Evolutionary conservation across 2,113 vertebrate genomes (phyloP).

Genomic region (Ramphastos sulfuratus): DNA sequence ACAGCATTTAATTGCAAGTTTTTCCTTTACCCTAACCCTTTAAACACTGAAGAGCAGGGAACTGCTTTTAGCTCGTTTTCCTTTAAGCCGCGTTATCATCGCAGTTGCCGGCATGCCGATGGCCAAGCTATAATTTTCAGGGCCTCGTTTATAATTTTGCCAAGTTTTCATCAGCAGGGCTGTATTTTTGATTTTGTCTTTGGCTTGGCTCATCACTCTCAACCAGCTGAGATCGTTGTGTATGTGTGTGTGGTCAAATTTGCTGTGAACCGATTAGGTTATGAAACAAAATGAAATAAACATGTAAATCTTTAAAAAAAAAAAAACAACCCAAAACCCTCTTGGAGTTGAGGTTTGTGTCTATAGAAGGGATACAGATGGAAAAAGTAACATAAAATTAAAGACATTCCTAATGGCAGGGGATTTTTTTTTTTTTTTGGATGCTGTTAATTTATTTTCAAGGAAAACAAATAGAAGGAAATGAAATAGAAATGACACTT

Average conservation of each 20-base stretch:
- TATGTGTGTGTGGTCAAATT: constrained; percentile 61
- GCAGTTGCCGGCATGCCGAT: not conserved
- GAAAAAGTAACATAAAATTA: constrained; percentile 66
- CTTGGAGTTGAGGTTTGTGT: constrained; percentile 58
- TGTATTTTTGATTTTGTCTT: constrained; percentile 36
- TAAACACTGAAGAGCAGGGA: not conserved
- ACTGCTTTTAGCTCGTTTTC: not conserved
- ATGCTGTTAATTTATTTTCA: constrained; percentile 43
- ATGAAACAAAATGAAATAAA: constrained; percentile 73
- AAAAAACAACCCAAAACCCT: not conserved
- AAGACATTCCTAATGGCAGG: constrained; percentile 45
- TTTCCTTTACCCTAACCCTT: not conserved
- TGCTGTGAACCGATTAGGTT: constrained; percentile 67
- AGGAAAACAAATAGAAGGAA: constrained; percentile 51
- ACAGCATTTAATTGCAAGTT: not conserved
- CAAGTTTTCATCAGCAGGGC: constrained; percentile 24
- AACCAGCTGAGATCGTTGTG: constrained; percentile 34
- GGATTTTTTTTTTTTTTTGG: not conserved
- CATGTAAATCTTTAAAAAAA: constrained; percentile 65
- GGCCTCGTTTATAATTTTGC: constrained; percentile 39
- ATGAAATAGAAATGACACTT: constrained; percentile 41
- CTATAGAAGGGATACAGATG: constrained; percentile 70
- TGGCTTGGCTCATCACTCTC: constrained; percentile 5
- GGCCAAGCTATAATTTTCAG: constrained; percentile 33
- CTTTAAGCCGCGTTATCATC: not conserved